Base-by-base conservation (phyloP, 2,113 vertebrate genomes). In the Albula glossodonta region DNA sequence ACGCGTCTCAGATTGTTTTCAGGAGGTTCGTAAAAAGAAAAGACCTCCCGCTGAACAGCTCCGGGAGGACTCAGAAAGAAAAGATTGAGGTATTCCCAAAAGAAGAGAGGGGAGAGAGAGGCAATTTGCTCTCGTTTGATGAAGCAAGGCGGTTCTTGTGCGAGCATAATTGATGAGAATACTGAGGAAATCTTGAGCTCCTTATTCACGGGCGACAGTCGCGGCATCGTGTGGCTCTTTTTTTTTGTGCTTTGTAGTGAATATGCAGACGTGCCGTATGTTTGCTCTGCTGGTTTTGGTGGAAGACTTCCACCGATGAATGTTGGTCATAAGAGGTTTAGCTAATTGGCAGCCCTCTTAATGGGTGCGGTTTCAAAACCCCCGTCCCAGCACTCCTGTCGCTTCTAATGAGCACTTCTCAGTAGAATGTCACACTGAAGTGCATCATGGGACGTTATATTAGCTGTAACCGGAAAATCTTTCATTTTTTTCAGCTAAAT, bases 1-100 rank as follows among this genome's bases (percentile, higher is more conserved):
- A 78, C 52, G 22, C 57, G 84, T 88, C 88, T 88, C 86, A 89
- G 79, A 80, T 57, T 77, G 41, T 80, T 83, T 15, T 81, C 51
- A 70, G 52, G 83, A 85, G 83, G 49, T 83, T 56, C 15, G 50
- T n/a, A 7, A 13, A 10, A 31, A n/a, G 63, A 70, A 70, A 78
- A 5, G 4, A 41, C 11, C 22, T 41, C 70, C 31, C 9, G 31
- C 22, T 8, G 17, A 60, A 8, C 17, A 41, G 6, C 53, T 9
- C 6, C 12, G 6, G 53, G 17, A 85, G 85, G 53, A 78, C 53
- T 15, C 9, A 10, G 31, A 80, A 15, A 74, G 66, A 79, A 48
- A 84, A 11, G 3, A 70, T n/a, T 3, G 63, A 12, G n/a, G 77
- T 52, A 51, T 41, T 56, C 51, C 51, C 19, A 51, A 83, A 78